Evolutionary conservation across 2,888 invertebrate species (phyloP).

Genomic region (Platycheirus rosarum): DNA sequence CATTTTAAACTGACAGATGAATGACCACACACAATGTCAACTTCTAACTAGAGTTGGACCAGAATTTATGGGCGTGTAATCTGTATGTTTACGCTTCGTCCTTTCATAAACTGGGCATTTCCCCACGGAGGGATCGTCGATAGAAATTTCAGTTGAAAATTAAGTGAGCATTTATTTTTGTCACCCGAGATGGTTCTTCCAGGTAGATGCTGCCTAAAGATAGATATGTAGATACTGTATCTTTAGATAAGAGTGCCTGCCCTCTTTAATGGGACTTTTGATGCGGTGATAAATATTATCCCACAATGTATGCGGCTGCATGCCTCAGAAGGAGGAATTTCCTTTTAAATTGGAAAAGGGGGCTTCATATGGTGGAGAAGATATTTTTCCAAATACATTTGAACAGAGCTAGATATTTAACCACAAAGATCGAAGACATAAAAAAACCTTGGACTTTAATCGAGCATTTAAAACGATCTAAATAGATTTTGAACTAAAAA

Average conservation of each 20-base stretch:
- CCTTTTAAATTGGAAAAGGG: conserved; percentile 8
- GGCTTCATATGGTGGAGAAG: not conserved
- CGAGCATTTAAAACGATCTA: conserved; percentile 47
- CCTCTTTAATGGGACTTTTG: conserved; percentile 38
- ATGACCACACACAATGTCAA: conserved; percentile 72
- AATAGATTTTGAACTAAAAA: conserved; percentile 32
- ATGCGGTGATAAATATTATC: conserved; percentile 63
- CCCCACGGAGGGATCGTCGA: conserved; percentile 3
- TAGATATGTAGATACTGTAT: conserved; percentile 51
- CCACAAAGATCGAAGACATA: conserved; percentile 1
- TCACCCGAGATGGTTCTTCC: conserved; percentile 54
- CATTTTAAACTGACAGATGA: conserved; percentile 70
- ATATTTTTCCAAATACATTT: too few relatives aligned
- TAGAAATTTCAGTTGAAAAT: conserved; percentile 30
- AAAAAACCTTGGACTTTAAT: conserved; percentile 39
- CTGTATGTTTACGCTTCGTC: conserved; percentile 53
- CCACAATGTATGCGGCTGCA: conserved; percentile 55
- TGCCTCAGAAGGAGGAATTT: conserved; percentile 34
- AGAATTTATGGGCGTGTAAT: conserved; percentile 73
- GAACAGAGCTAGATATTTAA: conserved; percentile 14
- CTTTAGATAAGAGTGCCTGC: conserved; percentile 42
- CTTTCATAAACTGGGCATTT: conserved; percentile 48
- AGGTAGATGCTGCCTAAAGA: conserved; percentile 35
- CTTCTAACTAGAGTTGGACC: conserved; percentile 51
- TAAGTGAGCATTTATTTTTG: conserved; percentile 63